A percentile compares a stretch with the other conserved stretches of the same genome.
Conservation (phyloP, 1,140 invertebrate genomes). For the Drosophila carrolli region DNA sequence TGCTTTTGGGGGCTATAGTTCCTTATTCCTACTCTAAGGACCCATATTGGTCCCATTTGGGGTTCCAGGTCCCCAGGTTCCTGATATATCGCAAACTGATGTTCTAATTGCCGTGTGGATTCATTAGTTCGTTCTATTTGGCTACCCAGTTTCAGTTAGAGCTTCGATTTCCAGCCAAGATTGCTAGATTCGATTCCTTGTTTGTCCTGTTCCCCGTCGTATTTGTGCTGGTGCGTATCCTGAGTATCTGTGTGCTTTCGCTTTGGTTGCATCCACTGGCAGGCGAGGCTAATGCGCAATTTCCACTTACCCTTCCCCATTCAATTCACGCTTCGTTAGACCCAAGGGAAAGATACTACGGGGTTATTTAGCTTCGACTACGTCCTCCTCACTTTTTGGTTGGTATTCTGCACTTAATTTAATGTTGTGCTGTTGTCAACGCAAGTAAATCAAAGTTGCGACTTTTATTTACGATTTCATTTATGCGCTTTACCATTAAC, state of each 20-base stretch:
- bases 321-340: slow-evolving; percentile 51
- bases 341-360: slow-evolving; percentile 21
- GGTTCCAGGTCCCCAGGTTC: not conserved
- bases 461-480: slow-evolving; percentile 73
- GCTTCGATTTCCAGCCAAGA: slow-evolving; percentile 11
- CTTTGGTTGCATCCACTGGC: slow-evolving; percentile 48
- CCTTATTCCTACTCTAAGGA: no score
- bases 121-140: slow-evolving; percentile 35
- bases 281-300: slow-evolving; percentile 63
- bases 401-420: slow-evolving; percentile 69
- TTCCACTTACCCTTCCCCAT: slow-evolving; percentile 41
- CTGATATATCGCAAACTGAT: not conserved
- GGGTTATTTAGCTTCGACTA: slow-evolving; percentile 45
- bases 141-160: not conserved
- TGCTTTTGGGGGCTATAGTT: no score
- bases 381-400: slow-evolving; percentile 16
- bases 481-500: slow-evolving; percentile 55
- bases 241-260: slow-evolving; percentile 28
- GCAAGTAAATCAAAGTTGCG: slow-evolving; percentile 69
- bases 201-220: slow-evolving; percentile 35
- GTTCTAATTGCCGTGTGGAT: slow-evolving; percentile 42
- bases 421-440: slow-evolving; percentile 64
- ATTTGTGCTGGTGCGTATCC: slow-evolving; percentile 51
- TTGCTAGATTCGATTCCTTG: slow-evolving; percentile 5
- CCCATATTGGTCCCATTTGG: not conserved